Conservation (phyloP, 2,888 invertebrate species). For the Antheraea yamamai region DNA sequence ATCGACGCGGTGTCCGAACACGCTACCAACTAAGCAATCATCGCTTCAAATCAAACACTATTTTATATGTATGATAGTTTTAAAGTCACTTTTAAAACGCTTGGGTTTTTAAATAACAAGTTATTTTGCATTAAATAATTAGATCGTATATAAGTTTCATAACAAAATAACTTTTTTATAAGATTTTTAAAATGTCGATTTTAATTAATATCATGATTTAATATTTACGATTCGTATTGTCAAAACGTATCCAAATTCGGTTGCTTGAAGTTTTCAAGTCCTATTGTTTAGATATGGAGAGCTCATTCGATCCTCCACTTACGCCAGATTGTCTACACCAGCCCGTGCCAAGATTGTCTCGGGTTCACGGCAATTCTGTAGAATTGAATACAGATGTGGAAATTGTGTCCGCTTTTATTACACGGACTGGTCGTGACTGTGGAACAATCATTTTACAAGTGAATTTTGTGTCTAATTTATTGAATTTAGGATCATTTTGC, state of each 20-base stretch:
- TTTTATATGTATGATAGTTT: too few relatives aligned
- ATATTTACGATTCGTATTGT: neutral
- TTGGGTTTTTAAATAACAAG: too few relatives aligned
- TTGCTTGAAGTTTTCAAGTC: neutral
- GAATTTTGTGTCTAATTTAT: neutral
- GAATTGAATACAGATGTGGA: constrained; percentile 14
- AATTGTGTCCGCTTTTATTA: constrained; percentile 8
- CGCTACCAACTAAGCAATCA: too few relatives aligned
- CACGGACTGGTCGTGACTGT: neutral
- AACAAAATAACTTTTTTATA: too few relatives aligned
- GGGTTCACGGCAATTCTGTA: neutral
- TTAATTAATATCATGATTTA: too few relatives aligned
- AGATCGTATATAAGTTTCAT: too few relatives aligned
- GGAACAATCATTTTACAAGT: neutral
- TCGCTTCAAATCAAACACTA: too few relatives aligned
- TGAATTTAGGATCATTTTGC: neutral
- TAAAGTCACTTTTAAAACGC: too few relatives aligned
- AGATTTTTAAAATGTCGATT: too few relatives aligned
- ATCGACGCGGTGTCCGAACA: too few relatives aligned
- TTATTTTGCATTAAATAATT: too few relatives aligned
- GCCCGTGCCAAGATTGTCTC: constrained; percentile 15
- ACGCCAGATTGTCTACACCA: constrained; percentile 12
- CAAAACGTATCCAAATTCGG: neutral
- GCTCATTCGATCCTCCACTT: constrained; percentile 5
- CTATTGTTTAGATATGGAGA: neutral